Conservation (phyloP, 1,140 invertebrate species). For the Apis florea region DNA sequence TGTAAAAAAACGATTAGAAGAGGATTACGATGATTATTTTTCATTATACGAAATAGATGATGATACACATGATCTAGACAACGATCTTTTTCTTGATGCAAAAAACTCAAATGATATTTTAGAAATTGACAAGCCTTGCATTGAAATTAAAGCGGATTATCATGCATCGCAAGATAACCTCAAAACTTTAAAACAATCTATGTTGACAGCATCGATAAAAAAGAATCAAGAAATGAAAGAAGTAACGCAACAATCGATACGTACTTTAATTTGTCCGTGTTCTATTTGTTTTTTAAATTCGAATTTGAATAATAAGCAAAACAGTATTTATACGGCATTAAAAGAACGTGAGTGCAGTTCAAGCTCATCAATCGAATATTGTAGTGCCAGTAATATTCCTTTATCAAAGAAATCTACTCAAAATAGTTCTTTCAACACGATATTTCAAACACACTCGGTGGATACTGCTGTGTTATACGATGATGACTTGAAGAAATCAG, state of each 20-base stretch:
- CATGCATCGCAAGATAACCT: neutral
- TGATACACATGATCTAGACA: neutral
- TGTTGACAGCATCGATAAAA: neutral
- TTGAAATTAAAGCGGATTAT: neutral
- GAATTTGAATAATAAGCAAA: neutral
- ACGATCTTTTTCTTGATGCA: conserved; percentile 13
- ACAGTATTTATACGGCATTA: neutral
- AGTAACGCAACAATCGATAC: neutral
- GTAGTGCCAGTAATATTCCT: neutral
- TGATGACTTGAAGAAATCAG: too few species aligned
- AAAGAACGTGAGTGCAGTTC: neutral
- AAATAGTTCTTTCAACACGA: neutral
- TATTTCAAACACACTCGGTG: neutral
- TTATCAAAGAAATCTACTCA: neutral
- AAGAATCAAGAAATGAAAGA: neutral
- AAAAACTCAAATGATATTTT: neutral
- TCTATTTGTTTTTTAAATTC: neutral
- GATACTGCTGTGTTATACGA: neutral
- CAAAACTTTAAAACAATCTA: neutral
- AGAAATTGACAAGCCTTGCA: neutral
- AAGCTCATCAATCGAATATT: conserved; percentile 10
- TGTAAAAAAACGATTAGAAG: conserved; percentile 60
- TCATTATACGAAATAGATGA: neutral
- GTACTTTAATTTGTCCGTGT: neutral
- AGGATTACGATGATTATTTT: conserved; percentile 51